A percentile compares a stretch with the other conserved stretches of the same genome.
These are phyloP conservation scores for Melanotaenia maccullochi DNA, from an alignment of 2,797 vertebrate species.

Conservation along the genomic window DNA sequence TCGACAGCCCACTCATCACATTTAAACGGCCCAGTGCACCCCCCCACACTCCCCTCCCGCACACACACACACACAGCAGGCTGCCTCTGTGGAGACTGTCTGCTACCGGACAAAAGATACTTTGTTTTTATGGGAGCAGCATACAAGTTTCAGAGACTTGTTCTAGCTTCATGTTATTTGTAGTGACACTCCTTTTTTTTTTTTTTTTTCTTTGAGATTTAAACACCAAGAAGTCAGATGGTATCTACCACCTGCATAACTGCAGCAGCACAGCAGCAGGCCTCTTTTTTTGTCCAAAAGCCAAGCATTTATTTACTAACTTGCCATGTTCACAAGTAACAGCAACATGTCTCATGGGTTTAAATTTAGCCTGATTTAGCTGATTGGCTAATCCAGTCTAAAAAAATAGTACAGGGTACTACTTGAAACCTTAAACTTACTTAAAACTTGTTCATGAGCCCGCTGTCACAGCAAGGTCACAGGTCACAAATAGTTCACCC, in stretches of 20 bases:
- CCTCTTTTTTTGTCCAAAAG: neutral
- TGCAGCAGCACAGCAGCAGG: neutral
- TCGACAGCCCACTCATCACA: constrained; percentile 82
- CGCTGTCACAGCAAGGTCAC: neutral
- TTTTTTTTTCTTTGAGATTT: constrained; percentile 25
- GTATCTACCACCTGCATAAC: constrained; percentile 3
- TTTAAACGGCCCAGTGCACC: constrained; percentile 70
- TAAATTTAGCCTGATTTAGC: neutral
- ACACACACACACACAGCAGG: constrained; percentile 55
- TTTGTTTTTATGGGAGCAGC: constrained; percentile 66
- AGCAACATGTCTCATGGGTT: neutral
- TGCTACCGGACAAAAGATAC: constrained; percentile 77
- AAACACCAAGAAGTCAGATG: constrained; percentile 24
- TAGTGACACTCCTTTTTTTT: constrained; percentile 29
- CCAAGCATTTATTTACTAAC: neutral
- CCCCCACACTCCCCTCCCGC: constrained; percentile 34
- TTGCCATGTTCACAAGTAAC: constrained; percentile 1
- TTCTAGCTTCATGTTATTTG: constrained; percentile 51
- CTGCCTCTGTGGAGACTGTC: constrained; percentile 67
- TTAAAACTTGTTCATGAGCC: neutral
- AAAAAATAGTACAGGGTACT: neutral
- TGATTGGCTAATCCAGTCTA: neutral
- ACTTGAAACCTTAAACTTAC: neutral
- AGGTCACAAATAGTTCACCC: neutral
- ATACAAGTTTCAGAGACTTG: constrained; percentile 61